These are phyloP conservation scores for Asteroscopus sphinx DNA, from an alignment of 2,888 invertebrate genomes.

Conservation along the genomic window DNA sequence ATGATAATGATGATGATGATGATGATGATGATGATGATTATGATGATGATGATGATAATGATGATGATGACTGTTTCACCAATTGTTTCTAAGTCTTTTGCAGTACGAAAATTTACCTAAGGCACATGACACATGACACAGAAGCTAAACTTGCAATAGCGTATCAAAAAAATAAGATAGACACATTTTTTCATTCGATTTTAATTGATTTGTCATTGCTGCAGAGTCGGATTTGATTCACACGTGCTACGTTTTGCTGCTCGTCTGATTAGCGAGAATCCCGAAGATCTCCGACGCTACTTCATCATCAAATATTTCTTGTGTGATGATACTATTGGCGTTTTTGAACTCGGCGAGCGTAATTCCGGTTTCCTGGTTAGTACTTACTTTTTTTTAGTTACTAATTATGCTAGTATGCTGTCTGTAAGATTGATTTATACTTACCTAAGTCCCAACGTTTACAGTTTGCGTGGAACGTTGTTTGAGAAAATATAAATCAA, in stretches of 20 bases:
- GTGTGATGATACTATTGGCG: constrained; percentile 95
- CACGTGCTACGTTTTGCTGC: constrained; percentile 95
- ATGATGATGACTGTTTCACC: no score
- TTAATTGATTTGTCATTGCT: constrained; percentile 49
- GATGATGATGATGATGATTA: no score
- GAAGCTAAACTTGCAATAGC: no score
- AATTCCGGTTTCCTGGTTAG: constrained; percentile 91
- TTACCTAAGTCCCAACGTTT: no score
- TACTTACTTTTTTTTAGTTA: background rate
- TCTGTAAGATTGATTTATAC: background rate
- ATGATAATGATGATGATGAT: no score
- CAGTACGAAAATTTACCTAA: no score
- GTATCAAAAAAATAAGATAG: no score
- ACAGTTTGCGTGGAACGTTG: no score
- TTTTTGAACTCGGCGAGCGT: constrained; percentile 94
- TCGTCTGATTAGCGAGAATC: constrained; percentile 92
- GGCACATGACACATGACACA: no score
- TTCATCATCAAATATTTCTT: constrained; percentile 96
- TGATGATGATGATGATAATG: no score
- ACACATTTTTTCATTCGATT: background rate
- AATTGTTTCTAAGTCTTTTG: no score
- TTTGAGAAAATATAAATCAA: no score
- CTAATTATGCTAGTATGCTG: background rate
- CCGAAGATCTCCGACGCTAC: constrained; percentile 91
- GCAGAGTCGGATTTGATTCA: constrained; percentile 92